These are phyloP conservation scores for Brassicogethes aeneus DNA, from an alignment of 2,888 invertebrate species.

Conservation along the genomic window DNA sequence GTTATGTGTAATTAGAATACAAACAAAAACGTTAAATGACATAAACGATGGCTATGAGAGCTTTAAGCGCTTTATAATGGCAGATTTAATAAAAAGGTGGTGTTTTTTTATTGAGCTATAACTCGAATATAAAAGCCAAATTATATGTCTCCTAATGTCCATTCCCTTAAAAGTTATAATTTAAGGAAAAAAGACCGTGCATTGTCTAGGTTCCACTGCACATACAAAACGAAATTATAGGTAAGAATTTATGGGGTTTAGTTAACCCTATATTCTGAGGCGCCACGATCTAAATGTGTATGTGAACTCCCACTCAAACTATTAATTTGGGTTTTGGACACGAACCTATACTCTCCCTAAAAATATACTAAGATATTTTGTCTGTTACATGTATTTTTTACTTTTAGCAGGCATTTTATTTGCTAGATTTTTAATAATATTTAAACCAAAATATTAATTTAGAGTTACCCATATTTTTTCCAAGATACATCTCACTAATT, in stretches of 20 bases:
- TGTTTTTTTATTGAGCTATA: slow-evolving; percentile 16
- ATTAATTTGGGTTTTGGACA: neutral
- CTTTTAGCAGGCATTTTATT: too few relatives aligned
- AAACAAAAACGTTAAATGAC: neutral
- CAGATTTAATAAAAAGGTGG: slow-evolving; percentile 16
- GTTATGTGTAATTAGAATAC: neutral
- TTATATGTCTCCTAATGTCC: slow-evolving; percentile 18
- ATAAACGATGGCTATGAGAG: neutral
- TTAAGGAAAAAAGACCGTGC: slow-evolving; percentile 1
- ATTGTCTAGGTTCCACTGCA: neutral
- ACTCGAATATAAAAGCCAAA: slow-evolving; percentile 16
- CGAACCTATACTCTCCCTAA: too few relatives aligned
- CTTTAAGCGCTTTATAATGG: slow-evolving; percentile 20
- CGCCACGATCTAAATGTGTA: neutral
- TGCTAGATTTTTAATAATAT: too few relatives aligned
- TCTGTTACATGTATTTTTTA: too few relatives aligned
- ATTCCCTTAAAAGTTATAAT: slow-evolving; percentile 7
- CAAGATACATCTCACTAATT: too few relatives aligned
- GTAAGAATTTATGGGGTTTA: neutral
- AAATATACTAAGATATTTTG: too few relatives aligned
- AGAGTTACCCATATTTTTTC: too few relatives aligned
- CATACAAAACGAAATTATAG: neutral
- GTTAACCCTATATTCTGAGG: neutral
- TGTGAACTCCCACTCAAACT: neutral
- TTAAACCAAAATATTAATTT: too few relatives aligned